phyloP scores from a whole-genome alignment of 1,140 invertebrate species.

The Belonocnema kinseyi region DNA sequence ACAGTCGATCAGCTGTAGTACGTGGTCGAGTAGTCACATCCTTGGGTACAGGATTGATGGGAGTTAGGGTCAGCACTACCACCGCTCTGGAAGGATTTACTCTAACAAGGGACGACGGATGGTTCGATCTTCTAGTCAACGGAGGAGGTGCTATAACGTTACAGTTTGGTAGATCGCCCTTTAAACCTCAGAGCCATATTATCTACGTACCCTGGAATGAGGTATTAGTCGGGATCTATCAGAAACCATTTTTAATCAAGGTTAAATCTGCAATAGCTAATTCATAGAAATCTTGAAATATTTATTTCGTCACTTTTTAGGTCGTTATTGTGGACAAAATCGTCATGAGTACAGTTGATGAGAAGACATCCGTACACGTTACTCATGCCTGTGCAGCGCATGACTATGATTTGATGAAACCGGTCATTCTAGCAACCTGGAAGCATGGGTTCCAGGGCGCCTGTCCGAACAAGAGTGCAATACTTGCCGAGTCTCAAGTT shows the following conservation, averaged over 20 bases:
- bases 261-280: no score
- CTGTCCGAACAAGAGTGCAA: conserved; percentile 93
- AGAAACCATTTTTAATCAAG: no score
- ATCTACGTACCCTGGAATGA: conserved; percentile 98
- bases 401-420: conserved; percentile 95
- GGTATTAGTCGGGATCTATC: conserved; percentile 72
- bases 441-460: conserved; percentile 97
- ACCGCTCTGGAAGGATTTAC: conserved; percentile 95
- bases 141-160: conserved; percentile 96
- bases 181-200: conserved; percentile 91
- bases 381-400: conserved; percentile 90
- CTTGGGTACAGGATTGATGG: conserved; percentile 93
- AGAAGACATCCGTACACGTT: conserved; percentile 79
- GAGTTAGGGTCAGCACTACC: conserved; percentile 94
- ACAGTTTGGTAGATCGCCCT: conserved; percentile 94
- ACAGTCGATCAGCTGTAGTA: conserved; percentile 96
- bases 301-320: conserved; percentile 66
- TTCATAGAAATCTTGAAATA: conserved; percentile 4
- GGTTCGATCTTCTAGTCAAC: conserved; percentile 98
- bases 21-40: conserved; percentile 93
- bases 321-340: conserved; percentile 93
- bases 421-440: conserved; percentile 96
- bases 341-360: conserved; percentile 89
- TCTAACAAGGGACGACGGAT: conserved; percentile 91
- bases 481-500: conserved; percentile 95